These are phyloP conservation scores for Hippoglossus stenolepis DNA, from an alignment of 2,113 vertebrate species.

Conservation along the genomic window DNA sequence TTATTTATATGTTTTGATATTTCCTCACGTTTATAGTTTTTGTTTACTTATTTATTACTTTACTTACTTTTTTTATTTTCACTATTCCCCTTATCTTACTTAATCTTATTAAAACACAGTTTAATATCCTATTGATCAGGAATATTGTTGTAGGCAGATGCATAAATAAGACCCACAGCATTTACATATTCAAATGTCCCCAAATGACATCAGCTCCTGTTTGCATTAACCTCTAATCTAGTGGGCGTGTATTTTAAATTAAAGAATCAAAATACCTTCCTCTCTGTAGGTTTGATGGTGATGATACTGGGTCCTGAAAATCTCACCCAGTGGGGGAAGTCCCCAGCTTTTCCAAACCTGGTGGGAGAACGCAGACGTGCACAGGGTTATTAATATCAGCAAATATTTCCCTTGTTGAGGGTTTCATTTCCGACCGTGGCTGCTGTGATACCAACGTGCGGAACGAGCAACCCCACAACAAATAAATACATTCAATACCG, in stretches of 20 bases:
- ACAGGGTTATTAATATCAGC: constrained; percentile 47
- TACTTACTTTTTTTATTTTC: no score
- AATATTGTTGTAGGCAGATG: no score
- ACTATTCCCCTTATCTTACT: no score
- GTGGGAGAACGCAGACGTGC: constrained; percentile 23
- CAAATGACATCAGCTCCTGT: constrained; percentile 25
- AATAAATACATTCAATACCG: background rate
- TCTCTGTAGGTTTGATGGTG: background rate
- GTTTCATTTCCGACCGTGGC: constrained; percentile 53
- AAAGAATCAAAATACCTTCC: background rate
- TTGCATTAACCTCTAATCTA: background rate
- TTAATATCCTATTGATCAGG: no score
- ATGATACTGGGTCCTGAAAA: constrained; percentile 26
- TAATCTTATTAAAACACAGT: no score
- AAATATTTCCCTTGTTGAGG: constrained; percentile 58
- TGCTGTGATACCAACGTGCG: constrained; percentile 36
- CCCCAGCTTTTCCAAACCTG: constrained; percentile 47
- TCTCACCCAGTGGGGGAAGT: constrained; percentile 45
- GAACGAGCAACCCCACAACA: constrained; percentile 5
- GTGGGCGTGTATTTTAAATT: background rate
- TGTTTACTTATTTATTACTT: no score
- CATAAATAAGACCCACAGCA: constrained; percentile 3
- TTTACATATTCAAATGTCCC: constrained; percentile 25
- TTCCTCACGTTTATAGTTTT: no score
- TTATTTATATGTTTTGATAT: no score